Conservation (phyloP, 1,140 invertebrate species). For the Caenorhabditis elegans region DNA sequence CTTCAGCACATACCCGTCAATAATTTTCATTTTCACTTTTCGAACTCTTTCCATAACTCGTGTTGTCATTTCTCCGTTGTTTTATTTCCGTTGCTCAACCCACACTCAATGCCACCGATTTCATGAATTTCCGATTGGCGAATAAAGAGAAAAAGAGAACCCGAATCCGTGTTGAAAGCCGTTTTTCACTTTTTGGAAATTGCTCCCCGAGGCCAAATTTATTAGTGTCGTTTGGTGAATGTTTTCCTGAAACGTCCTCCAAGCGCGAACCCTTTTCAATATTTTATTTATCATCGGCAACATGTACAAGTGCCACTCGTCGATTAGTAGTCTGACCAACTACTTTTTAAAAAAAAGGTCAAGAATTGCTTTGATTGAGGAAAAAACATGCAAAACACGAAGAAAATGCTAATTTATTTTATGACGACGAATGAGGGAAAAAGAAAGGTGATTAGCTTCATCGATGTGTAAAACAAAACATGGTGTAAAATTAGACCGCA, state of each 20-base stretch:
- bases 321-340: neutral
- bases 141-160: neutral
- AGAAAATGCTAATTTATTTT: neutral
- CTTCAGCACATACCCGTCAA: neutral
- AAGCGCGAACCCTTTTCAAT: neutral
- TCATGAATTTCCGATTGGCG: conserved; percentile 26
- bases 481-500: conserved; percentile 20
- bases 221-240: neutral
- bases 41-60: neutral
- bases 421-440: neutral
- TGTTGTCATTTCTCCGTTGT: neutral
- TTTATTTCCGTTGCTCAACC: neutral
- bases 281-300: neutral
- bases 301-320: neutral
- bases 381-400: neutral
- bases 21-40: neutral
- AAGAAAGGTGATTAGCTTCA: conserved; percentile 13
- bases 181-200: conserved; percentile 21
- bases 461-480: conserved; percentile 23
- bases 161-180: conserved; percentile 17
- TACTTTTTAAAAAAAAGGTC: neutral
- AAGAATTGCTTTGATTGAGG: neutral
- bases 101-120: neutral
- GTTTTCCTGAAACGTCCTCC: neutral
- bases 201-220: conserved; percentile 13